Percentiles rank a stretch among this genome's conserved stretches.
Evolutionary conservation across 37 sponge, comb jelly and placozoan species (phyloP).

Genomic region (Corticium candelabrum): DNA sequence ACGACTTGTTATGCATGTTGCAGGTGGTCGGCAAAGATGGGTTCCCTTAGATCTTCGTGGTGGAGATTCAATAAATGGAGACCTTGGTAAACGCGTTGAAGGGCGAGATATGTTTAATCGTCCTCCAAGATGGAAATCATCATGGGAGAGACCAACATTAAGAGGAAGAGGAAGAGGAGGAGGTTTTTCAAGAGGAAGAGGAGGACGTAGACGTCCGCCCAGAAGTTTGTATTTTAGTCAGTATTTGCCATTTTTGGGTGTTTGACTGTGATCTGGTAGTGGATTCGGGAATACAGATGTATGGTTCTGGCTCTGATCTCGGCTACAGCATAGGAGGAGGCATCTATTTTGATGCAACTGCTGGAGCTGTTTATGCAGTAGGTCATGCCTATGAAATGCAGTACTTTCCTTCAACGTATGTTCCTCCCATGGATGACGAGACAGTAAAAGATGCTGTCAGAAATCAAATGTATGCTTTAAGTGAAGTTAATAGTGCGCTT

Average conservation of each 20-base stretch:
- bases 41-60: neutral
- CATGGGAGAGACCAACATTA: neutral
- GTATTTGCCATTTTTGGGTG: too few species aligned
- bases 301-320: neutral
- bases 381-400: slow-evolving; percentile 8
- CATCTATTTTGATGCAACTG: neutral
- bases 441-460: slow-evolving; percentile 67
- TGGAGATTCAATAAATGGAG: neutral
- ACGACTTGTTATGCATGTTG: too few species aligned
- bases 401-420: slow-evolving; percentile 20
- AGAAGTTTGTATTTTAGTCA: too few species aligned
- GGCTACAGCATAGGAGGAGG: neutral
- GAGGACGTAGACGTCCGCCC: neutral
- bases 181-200: neutral
- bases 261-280: neutral
- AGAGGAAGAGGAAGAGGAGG: neutral
- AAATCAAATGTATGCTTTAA: slow-evolving; percentile 59
- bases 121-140: neutral
- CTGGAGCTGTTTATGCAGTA: neutral
- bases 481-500: neutral
- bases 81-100: neutral
- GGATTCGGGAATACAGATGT: neutral
- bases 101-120: neutral
- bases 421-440: slow-evolving; percentile 57
- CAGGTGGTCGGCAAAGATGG: neutral